phyloP scores from a whole-genome alignment of 2,888 invertebrate genomes.

The Pimpla rufipes region DNA sequence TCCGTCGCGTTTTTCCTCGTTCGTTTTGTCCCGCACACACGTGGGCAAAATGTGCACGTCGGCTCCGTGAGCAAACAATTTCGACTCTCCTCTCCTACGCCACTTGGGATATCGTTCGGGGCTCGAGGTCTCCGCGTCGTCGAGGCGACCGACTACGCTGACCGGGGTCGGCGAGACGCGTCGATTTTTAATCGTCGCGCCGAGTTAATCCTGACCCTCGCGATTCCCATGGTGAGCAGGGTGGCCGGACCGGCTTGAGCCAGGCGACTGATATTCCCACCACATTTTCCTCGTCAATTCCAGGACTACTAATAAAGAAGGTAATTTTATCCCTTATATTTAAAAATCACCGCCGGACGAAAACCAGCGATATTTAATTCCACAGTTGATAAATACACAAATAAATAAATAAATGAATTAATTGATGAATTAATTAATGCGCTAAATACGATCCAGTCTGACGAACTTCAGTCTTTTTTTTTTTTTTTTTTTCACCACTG shows the following conservation, averaged over 20 bases:
- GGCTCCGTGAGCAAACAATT: neutral
- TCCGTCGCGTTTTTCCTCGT: neutral
- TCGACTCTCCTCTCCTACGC: neutral
- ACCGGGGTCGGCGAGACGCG: neutral
- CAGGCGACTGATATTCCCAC: neutral
- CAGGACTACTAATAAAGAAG: neutral
- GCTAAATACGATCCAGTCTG: neutral
- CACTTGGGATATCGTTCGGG: neutral
- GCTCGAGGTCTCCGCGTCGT: neutral
- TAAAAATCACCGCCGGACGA: no score
- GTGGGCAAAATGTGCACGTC: neutral
- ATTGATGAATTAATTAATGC: neutral
- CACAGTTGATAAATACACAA: no score
- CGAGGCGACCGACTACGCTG: no score
- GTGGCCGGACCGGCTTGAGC: neutral
- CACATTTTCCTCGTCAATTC: neutral
- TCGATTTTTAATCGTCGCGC: neutral
- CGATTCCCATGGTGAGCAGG: neutral
- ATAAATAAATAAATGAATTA: no score
- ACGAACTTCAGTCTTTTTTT: neutral
- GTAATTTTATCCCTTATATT: neutral
- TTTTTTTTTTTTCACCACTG: neutral
- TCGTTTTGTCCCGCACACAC: neutral
- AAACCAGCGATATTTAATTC: neutral
- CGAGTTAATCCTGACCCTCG: conserved; percentile 1